A percentile compares a stretch with the other conserved stretches of the same genome.
These are phyloP conservation scores for Troglohyphantes excavatus DNA, from an alignment of 2,888 invertebrate species.

Conservation along the genomic window DNA sequence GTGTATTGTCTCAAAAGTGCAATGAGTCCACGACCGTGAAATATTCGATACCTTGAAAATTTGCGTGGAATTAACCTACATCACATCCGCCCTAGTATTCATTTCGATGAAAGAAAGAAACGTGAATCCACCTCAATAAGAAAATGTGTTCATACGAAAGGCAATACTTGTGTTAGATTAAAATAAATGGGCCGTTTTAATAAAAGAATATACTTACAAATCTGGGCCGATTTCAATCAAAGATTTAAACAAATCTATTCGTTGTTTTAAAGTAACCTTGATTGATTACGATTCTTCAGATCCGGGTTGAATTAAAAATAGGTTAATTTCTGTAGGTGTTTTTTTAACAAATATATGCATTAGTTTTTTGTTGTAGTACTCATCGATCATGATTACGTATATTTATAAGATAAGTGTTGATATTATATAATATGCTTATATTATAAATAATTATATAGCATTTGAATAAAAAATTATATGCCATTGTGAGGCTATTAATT, in stretches of 20 bases:
- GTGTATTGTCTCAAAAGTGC: slow-evolving; percentile 47
- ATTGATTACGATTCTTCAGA: too few species aligned
- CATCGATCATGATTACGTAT: too few species aligned
- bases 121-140: neutral
- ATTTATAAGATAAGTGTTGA: too few species aligned
- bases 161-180: neutral
- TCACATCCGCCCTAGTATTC: neutral
- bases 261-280: too few species aligned
- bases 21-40: slow-evolving; percentile 64
- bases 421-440: too few species aligned
- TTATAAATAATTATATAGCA: too few species aligned
- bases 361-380: too few species aligned
- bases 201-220: neutral
- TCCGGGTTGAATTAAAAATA: too few species aligned
- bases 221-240: neutral
- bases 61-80: slow-evolving; percentile 30
- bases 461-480: too few species aligned
- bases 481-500: too few species aligned
- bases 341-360: too few species aligned
- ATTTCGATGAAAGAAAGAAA: neutral
- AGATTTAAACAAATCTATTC: neutral
- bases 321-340: too few species aligned
- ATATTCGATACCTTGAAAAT: slow-evolving; percentile 45
- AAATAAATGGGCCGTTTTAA: neutral
- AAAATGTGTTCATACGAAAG: neutral